Evolutionary conservation across 2,888 invertebrate species (phyloP).

Genomic region (Melinaea marsaeus): DNA sequence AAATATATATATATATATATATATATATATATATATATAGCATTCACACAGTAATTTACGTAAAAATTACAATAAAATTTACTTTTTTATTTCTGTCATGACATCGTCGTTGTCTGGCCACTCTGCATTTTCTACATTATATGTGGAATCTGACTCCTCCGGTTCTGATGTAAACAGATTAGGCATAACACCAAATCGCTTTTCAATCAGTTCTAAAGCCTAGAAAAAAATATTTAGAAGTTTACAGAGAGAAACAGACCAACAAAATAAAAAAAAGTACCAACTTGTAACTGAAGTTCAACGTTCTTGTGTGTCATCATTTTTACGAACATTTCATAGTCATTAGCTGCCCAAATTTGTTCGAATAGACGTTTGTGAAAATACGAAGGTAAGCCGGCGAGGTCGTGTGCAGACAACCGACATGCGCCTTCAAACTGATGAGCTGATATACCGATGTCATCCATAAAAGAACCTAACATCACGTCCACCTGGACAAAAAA

Average conservation of each 20-base stretch:
- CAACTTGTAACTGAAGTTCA: constrained; percentile 86
- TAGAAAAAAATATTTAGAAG: constrained; percentile 58
- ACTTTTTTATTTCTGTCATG: constrained; percentile 80
- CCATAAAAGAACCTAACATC: constrained; percentile 94
- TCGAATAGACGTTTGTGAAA: constrained; percentile 80
- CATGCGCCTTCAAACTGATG: constrained; percentile 93
- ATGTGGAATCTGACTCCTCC: constrained; percentile 53
- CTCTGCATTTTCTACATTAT: constrained; percentile 56
- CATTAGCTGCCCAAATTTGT: constrained; percentile 95
- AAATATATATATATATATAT: no score
- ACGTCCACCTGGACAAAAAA: constrained; percentile 83
- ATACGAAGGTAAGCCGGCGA: constrained; percentile 74
- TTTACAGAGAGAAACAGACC: background rate
- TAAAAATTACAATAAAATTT: constrained; percentile 34
- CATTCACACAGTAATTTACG: background rate
- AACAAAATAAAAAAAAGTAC: background rate
- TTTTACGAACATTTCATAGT: constrained; percentile 90
- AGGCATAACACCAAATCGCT: constrained; percentile 83
- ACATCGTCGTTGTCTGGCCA: constrained; percentile 76
- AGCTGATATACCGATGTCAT: constrained; percentile 92
- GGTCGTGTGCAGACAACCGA: constrained; percentile 64
- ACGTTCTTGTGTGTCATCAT: constrained; percentile 97
- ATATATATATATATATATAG: background rate
- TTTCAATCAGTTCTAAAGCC: constrained; percentile 90
- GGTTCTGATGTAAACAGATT: constrained; percentile 77